These are phyloP conservation scores for Epiblema foenella DNA, from an alignment of 2,888 invertebrate species.

Conservation along the genomic window DNA sequence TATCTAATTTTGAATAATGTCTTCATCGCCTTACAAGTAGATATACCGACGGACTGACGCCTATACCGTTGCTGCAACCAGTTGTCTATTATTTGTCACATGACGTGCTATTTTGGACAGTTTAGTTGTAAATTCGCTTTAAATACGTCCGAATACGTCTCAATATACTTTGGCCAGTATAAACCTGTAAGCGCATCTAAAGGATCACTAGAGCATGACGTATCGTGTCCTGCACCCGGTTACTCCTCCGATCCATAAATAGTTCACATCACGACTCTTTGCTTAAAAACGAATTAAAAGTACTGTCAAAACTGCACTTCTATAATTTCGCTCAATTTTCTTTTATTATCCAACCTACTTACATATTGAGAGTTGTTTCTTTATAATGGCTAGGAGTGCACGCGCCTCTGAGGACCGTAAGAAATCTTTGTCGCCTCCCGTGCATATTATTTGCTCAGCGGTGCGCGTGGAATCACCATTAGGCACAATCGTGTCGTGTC, in stretches of 20 bases:
- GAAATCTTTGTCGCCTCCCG: constrained; percentile 64
- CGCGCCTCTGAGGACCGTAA: constrained; percentile 47
- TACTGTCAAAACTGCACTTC: constrained; percentile 46
- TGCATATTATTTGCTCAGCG: constrained; percentile 49
- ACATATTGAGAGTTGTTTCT: background rate
- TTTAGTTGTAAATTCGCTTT: background rate
- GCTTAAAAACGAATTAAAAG: constrained; percentile 48
- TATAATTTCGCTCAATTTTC: background rate
- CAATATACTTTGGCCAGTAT: constrained; percentile 39
- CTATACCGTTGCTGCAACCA: constrained; percentile 1
- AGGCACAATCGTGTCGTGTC: constrained; percentile 54
- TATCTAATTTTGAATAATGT: constrained; percentile 42
- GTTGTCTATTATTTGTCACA: constrained; percentile 30
- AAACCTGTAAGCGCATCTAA: constrained; percentile 73
- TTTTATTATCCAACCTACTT: background rate
- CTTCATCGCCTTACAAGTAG: constrained; percentile 35
- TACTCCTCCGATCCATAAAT: constrained; percentile 53
- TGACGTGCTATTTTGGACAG: constrained; percentile 4
- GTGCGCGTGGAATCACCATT: constrained; percentile 68
- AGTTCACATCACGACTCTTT: constrained; percentile 65
- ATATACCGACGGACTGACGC: background rate
- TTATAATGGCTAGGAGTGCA: constrained; percentile 32
- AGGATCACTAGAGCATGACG: constrained; percentile 68
- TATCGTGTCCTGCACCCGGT: constrained; percentile 58
- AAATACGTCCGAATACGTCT: constrained; percentile 11